These are phyloP conservation scores for Origma solitaria DNA, from an alignment of 2,113 vertebrate species.

Conservation along the genomic window DNA sequence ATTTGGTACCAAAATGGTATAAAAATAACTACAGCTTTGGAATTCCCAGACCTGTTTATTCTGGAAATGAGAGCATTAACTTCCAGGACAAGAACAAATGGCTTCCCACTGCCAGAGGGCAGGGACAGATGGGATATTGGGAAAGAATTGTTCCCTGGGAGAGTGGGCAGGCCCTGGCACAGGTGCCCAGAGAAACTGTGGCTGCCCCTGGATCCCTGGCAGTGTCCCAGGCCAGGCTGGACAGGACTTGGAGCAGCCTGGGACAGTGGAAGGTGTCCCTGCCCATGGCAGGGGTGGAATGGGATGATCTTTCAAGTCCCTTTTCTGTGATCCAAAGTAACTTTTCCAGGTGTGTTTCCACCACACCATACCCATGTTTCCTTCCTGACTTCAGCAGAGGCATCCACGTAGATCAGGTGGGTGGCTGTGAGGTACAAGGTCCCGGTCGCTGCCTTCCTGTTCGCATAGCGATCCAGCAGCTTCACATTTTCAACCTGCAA, in stretches of 20 bases:
- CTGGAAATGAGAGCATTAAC: rapidly evolving
- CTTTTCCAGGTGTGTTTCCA: neutral
- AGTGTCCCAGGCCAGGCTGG: neutral
- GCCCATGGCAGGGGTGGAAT: neutral
- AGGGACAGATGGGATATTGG: neutral
- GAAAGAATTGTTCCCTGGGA: neutral
- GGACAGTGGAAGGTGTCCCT: neutral
- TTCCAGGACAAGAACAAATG: neutral
- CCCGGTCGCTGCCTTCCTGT: constrained; percentile 70
- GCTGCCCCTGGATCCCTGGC: neutral
- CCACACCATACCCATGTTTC: constrained; percentile 80
- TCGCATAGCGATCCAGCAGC: constrained; percentile 71
- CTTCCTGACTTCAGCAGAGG: constrained; percentile 66
- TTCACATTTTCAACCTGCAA: constrained; percentile 80
- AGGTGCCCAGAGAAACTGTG: neutral
- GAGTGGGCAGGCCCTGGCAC: neutral
- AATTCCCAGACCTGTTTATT: neutral
- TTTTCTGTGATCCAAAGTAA: neutral
- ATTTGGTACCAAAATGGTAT: neutral
- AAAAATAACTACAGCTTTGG: neutral
- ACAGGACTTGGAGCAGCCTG: neutral
- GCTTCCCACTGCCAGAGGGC: neutral
- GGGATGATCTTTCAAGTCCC: neutral
- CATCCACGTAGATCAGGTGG: constrained; percentile 80
- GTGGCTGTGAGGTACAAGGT: constrained; percentile 81